Evolutionary conservation across 2,113 vertebrate genomes (phyloP).

Genomic region (Myrmecobius fasciatus): DNA sequence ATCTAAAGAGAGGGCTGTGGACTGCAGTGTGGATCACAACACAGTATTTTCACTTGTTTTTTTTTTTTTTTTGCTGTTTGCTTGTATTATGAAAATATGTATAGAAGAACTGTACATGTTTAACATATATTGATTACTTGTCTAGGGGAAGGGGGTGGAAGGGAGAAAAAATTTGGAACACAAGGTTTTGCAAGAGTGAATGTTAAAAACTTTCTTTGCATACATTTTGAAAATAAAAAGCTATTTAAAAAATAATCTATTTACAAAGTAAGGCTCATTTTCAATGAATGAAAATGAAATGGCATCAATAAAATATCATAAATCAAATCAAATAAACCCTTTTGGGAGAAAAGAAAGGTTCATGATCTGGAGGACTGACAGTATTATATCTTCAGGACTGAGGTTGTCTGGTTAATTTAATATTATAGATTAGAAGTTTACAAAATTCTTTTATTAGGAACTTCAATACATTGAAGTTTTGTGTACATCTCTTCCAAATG

Average conservation of each 20-base stretch:
- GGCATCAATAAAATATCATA: neutral
- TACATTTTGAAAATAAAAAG: no score
- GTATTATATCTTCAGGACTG: neutral
- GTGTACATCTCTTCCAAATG: neutral
- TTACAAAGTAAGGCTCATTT: neutral
- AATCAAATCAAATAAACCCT: neutral
- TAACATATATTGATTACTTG: no score
- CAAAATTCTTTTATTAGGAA: neutral
- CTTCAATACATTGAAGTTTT: neutral
- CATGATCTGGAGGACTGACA: neutral
- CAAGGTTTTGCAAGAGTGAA: no score
- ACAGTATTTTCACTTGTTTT: no score
- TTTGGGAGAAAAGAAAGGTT: neutral
- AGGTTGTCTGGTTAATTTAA: neutral
- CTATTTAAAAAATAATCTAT: neutral
- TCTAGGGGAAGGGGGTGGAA: no score
- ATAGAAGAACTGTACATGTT: no score
- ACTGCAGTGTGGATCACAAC: no score
- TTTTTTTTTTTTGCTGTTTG: no score
- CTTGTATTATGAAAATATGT: no score
- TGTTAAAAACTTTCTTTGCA: no score
- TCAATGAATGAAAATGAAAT: neutral
- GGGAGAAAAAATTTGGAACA: no score
- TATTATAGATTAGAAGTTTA: neutral
- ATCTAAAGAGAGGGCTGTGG: no score